phyloP scores from a whole-genome alignment of 1,140 invertebrate genomes.

The Magallana ariakensis region DNA sequence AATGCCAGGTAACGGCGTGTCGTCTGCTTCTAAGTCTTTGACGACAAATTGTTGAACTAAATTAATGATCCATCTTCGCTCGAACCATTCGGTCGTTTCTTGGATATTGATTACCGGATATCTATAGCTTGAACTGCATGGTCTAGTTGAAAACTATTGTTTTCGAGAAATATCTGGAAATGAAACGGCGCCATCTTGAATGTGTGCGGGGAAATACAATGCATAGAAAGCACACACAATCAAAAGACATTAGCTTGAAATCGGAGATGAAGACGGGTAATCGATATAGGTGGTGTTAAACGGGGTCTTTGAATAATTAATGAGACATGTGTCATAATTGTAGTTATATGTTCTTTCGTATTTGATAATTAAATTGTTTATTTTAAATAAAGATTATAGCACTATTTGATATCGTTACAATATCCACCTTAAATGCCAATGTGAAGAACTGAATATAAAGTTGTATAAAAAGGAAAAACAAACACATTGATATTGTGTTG shows the following conservation, averaged over 20 bases:
- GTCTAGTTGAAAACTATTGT: neutral
- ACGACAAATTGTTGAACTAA: neutral
- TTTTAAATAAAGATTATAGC: too few relatives aligned
- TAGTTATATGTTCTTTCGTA: too few relatives aligned
- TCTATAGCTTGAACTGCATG: neutral
- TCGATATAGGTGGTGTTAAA: neutral
- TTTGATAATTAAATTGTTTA: too few relatives aligned
- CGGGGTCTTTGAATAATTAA: neutral
- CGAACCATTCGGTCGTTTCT: neutral
- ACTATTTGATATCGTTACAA: too few relatives aligned
- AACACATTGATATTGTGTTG: too few relatives aligned
- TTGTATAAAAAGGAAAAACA: too few relatives aligned
- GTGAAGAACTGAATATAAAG: too few relatives aligned
- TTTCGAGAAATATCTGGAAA: neutral
- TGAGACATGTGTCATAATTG: neutral
- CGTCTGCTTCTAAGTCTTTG: neutral
- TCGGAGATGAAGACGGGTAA: neutral
- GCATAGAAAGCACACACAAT: neutral
- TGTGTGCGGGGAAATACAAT: neutral
- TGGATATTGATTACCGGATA: neutral
- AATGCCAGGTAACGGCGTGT: neutral
- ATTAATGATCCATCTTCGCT: neutral
- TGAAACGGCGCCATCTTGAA: neutral
- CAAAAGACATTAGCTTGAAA: neutral
- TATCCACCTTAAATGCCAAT: too few relatives aligned